These are phyloP conservation scores for Brachymystax lenok DNA, from an alignment of 2,797 vertebrate genomes.

Conservation along the genomic window DNA sequence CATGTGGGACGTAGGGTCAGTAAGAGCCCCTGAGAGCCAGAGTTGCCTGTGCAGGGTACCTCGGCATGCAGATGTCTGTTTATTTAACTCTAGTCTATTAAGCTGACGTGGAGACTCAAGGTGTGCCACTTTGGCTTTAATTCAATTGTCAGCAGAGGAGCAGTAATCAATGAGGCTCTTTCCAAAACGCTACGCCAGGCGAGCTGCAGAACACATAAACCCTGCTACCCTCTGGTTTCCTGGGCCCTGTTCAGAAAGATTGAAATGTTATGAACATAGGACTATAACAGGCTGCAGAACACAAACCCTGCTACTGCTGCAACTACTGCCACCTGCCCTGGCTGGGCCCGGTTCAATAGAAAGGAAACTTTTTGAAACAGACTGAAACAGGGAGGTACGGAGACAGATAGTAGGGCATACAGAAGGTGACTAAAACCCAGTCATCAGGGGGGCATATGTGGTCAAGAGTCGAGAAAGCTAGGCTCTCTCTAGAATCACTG, in stretches of 20 bases:
- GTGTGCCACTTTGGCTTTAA: slow-evolving; percentile 60
- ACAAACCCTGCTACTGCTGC: not conserved
- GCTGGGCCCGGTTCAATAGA: not conserved
- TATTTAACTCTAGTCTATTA: slow-evolving; percentile 65
- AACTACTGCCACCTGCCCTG: too few relatives aligned
- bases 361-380: too few relatives aligned
- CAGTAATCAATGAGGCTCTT: slow-evolving; percentile 61
- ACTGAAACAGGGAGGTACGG: too few relatives aligned
- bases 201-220: slow-evolving; percentile 36
- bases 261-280: not conserved
- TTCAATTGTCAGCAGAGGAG: slow-evolving; percentile 57
- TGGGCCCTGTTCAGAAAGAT: not conserved
- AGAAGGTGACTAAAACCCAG: too few relatives aligned
- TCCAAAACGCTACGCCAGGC: slow-evolving; percentile 46
- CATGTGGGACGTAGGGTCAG: slow-evolving; percentile 23
- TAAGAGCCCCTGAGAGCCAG: slow-evolving; percentile 16
- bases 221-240: slow-evolving; percentile 11
- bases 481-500: too few relatives aligned
- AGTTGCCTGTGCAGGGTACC: slow-evolving; percentile 31
- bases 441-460: too few relatives aligned
- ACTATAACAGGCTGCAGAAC: not conserved
- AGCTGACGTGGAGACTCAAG: slow-evolving; percentile 51
- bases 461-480: too few relatives aligned
- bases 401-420: too few relatives aligned
- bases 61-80: slow-evolving; percentile 45